Evolutionary conservation across 2,113 vertebrate species (phyloP), one percentile per base, ranked within the genome.

Genomic region (Pleuronectes platessa): DNA sequence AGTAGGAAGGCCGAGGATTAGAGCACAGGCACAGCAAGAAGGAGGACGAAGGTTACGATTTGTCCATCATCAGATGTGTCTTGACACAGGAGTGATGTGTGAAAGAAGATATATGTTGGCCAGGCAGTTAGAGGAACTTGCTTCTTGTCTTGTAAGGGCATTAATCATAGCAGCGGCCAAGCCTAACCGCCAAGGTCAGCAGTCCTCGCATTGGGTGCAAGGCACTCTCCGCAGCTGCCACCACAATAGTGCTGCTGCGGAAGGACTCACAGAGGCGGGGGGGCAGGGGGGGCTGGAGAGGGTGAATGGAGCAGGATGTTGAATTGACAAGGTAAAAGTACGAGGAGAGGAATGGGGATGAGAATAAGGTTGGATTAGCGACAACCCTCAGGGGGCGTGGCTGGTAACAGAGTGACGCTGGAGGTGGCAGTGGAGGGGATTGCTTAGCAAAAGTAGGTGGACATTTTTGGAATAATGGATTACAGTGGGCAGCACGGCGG

Each of bases 131-230:
- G 79, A 88, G 86, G 82, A 79, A 91, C 83, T 84, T 69, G 90
- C 89, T 89, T 88, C 88, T 92, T 79, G 84, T 92, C 92, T 92
- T 93, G 92, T 94, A 82, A 74, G 84, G 87, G 83, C 92, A 94
- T 94, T 93, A 94, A 95, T 95, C 91, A 92, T 87, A 76, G 88
- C 88, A 71, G 82, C 31, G 73, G 86, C 84, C 86, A 66, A 74
- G 79, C 45, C 63, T 83, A 89, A 87, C 76, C 81, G 56, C 86
- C 90, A 92, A 94, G 93, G 93, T 94, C 91, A 87, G 90, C 83
- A 66, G 81, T 90, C 84, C 73, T 90, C 56, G 55, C 70, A 66
- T 77, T 17, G 83, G 86, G 92, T 90, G 90, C 89, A 90, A 92
- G 90, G 90, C 71, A 55, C 61, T 83, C 79, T 77, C 79, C 71